phyloP scores from a whole-genome alignment of 2,888 invertebrate species.

The Alviniconcha strummeri region DNA sequence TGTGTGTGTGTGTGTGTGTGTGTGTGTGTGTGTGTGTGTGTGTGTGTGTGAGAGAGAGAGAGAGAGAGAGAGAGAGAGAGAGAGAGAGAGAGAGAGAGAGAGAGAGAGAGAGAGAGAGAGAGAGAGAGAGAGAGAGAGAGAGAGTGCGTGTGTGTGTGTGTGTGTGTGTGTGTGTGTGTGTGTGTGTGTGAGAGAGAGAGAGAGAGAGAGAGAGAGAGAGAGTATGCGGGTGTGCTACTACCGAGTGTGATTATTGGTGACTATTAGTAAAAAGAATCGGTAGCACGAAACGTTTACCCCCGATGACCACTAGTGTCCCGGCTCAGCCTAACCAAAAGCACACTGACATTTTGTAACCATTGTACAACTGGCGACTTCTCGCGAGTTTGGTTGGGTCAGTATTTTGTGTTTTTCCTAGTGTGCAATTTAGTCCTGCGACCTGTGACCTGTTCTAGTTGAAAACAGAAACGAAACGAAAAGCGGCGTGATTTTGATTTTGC shows the following conservation, averaged over 20 bases:
- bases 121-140: slow-evolving; percentile 25
- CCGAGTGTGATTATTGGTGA: no score
- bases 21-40: neutral
- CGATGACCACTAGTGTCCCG: no score
- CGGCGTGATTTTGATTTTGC: no score
- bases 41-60: slow-evolving; percentile 16
- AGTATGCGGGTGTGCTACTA: neutral
- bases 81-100: slow-evolving; percentile 6
- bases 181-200: neutral
- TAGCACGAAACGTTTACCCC: no score
- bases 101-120: slow-evolving; percentile 11
- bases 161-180: neutral
- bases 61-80: slow-evolving; percentile 16
- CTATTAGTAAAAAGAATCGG: neutral
- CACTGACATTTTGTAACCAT: no score
- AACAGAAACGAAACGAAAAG: no score
- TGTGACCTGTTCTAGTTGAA: no score
- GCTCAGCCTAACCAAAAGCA: no score
- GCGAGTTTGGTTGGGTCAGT: no score
- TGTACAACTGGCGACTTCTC: no score
- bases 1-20: neutral
- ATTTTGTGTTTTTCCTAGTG: no score
- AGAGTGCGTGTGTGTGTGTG: neutral
- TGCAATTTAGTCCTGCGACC: no score
- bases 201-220: neutral